A percentile compares a stretch with the other conserved stretches of the same genome.
phyloP scores from a whole-genome alignment of 2,113 vertebrate species.

The Todiramphus saurophagus region DNA sequence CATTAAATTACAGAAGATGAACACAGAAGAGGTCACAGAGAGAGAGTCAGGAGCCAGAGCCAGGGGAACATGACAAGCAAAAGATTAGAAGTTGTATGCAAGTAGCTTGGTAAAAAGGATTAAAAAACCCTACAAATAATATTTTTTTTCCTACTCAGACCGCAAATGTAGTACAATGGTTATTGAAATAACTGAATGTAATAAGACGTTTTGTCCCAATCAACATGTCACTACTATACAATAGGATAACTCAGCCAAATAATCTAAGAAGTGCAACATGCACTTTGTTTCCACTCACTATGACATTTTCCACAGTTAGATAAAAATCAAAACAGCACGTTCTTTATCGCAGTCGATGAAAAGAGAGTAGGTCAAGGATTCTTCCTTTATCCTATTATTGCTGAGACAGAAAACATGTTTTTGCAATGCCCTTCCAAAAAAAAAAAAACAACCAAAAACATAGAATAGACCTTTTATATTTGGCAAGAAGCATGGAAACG shows the following conservation, averaged over 20 bases:
- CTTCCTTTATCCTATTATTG: conserved; percentile 43
- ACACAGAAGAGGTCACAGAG: background rate
- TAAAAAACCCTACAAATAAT: background rate
- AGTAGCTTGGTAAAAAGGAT: background rate
- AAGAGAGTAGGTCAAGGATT: conserved; percentile 32
- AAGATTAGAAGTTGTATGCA: background rate
- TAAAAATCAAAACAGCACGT: conserved; percentile 20
- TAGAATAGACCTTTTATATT: conserved; percentile 20
- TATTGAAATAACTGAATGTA: conserved; percentile 33
- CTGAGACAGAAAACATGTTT: conserved; percentile 38
- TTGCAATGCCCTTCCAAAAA: conserved; percentile 30
- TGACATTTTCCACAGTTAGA: conserved; percentile 39
- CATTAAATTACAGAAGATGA: background rate
- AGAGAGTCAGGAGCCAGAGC: background rate
- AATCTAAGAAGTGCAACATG: conserved; percentile 5
- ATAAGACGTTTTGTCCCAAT: conserved; percentile 35
- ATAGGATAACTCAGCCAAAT: conserved; percentile 33
- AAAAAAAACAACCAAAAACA: background rate
- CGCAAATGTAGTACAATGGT: background rate
- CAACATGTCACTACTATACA: conserved; percentile 34
- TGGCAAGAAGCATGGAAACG: conserved; percentile 57
- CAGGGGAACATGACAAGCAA: background rate
- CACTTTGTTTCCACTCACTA: conserved; percentile 39
- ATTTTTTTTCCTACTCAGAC: background rate
- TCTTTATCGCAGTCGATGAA: background rate